Evolutionary conservation across 2,888 invertebrate genomes (phyloP).

Genomic region (Pseudococcus longispinus): DNA sequence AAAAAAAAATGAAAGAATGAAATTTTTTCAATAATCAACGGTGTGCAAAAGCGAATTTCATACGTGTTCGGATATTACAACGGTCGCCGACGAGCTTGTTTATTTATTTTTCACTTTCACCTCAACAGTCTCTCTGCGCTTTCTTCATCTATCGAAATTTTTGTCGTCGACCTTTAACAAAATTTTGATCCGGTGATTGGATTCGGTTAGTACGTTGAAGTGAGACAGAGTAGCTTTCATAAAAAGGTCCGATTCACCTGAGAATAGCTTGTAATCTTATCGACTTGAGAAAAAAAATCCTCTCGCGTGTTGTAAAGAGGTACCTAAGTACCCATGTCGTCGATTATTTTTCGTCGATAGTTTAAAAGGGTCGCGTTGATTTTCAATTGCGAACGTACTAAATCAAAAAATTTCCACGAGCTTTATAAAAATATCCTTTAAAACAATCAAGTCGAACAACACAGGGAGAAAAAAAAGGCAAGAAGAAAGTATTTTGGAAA

Average conservation of each 20-base stretch:
- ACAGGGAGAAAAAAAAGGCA: neutral
- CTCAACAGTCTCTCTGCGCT: neutral
- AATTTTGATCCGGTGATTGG: neutral
- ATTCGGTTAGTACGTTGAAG: neutral
- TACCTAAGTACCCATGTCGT: neutral
- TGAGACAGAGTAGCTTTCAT: neutral
- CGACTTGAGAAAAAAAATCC: neutral
- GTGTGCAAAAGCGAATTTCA: conserved; percentile 11
- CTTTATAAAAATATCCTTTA: conserved; percentile 4
- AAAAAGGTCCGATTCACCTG: neutral
- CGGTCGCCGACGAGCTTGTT: conserved; percentile 4
- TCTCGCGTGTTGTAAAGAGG: neutral
- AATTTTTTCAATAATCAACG: conserved; percentile 10
- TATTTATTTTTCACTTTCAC: neutral
- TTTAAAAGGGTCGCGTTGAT: neutral
- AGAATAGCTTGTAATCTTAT: neutral
- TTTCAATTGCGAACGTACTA: neutral
- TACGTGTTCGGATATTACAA: neutral
- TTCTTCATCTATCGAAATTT: neutral
- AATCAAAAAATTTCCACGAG: neutral
- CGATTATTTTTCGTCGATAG: neutral
- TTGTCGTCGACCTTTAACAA: conserved; percentile 6
- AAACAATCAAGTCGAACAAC: conserved; percentile 11
- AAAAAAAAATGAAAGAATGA: conserved; percentile 1
- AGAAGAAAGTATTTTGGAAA: neutral